These are phyloP conservation scores for Thalpophila matura DNA, from an alignment of 2,888 invertebrate genomes.

Conservation along the genomic window DNA sequence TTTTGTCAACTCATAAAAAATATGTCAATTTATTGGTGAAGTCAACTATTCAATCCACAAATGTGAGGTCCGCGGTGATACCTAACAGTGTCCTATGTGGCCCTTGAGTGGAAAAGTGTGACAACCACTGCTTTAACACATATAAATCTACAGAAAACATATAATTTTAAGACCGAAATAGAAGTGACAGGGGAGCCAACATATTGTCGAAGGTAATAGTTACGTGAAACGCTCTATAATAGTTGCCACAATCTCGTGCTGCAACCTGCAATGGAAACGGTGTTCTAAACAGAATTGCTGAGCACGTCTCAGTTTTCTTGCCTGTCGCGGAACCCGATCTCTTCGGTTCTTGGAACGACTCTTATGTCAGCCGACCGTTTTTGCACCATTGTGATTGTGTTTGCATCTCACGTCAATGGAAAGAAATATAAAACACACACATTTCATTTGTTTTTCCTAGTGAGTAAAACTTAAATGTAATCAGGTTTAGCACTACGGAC, in stretches of 20 bases:
- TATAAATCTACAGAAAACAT: too few species aligned
- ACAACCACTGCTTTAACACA: too few species aligned
- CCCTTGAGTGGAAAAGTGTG: too few species aligned
- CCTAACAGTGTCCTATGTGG: too few species aligned
- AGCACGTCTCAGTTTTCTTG: conserved; percentile 78
- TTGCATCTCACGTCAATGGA: conserved; percentile 37
- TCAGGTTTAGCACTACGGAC: neutral
- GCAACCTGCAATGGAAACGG: conserved; percentile 61
- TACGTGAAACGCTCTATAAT: neutral
- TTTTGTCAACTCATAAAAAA: too few species aligned
- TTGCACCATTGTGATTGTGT: conserved; percentile 48
- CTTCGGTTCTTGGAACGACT: conserved; percentile 72
- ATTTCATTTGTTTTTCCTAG: conserved; percentile 10
- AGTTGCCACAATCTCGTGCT: conserved; percentile 15
- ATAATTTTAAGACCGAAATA: too few species aligned
- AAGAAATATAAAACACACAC: conserved; percentile 1
- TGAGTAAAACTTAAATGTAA: neutral
- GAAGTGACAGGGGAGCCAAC: too few species aligned
- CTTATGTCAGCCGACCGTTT: conserved; percentile 56
- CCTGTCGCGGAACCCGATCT: conserved; percentile 64
- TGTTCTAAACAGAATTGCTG: conserved; percentile 64
- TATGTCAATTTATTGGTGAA: too few species aligned
- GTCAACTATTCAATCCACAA: too few species aligned
- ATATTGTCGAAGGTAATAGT: too few species aligned
- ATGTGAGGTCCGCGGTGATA: too few species aligned